phyloP scores from a whole-genome alignment of 64 coral and sea anemone species.

The Pocillopora verrucosa region DNA sequence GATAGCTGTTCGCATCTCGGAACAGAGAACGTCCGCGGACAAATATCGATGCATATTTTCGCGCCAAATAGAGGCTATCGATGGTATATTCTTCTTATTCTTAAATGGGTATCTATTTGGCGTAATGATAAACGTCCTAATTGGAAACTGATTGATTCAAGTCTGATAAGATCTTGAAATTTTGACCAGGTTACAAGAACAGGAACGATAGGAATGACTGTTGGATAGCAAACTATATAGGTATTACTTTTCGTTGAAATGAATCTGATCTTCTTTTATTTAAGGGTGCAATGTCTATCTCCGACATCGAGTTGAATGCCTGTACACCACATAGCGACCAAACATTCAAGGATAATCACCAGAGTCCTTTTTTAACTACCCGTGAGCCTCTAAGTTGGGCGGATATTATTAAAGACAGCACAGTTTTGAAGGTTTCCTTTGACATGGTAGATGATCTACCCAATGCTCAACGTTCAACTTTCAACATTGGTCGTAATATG shows the following conservation, averaged over 20 bases:
- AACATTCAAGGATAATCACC: background rate
- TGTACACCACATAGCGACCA: background rate
- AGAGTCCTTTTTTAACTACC: background rate
- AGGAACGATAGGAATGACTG: no score
- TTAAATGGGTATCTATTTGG: no score
- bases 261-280: background rate
- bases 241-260: background rate
- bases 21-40: no score
- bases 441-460: background rate
- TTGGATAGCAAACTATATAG: no score
- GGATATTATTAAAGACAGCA: background rate
- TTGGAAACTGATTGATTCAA: no score
- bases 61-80: no score
- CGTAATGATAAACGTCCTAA: no score
- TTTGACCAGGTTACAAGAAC: no score
- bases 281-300: conserved; percentile 9
- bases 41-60: no score
- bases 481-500: background rate
- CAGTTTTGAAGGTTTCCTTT: background rate
- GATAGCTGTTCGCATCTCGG: no score
- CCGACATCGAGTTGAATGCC: background rate
- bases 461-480: background rate
- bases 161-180: no score
- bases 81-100: no score
- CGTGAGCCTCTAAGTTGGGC: background rate